These are phyloP conservation scores for Seladonia tumulorum DNA, from an alignment of 2,888 invertebrate species.

Conservation along the genomic window DNA sequence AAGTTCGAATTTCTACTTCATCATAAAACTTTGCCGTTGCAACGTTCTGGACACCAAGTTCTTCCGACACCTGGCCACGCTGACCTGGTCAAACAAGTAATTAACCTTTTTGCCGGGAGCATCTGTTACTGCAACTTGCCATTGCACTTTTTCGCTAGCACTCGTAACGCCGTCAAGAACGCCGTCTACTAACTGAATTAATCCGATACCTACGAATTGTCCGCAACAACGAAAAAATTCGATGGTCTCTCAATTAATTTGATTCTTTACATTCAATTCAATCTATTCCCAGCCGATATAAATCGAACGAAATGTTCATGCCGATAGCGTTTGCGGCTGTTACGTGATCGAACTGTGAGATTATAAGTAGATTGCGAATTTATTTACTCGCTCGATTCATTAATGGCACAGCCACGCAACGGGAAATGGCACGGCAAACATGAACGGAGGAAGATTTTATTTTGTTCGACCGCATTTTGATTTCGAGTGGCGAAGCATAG, in stretches of 20 bases:
- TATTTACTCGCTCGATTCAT: neutral
- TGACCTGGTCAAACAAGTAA: slow-evolving; percentile 18
- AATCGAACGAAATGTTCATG: neutral
- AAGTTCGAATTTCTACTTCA: slow-evolving; percentile 17
- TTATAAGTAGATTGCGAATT: neutral
- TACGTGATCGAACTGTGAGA: neutral
- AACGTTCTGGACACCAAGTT: slow-evolving; percentile 17
- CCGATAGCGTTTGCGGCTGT: neutral
- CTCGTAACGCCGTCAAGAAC: slow-evolving; percentile 7
- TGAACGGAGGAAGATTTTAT: too few species aligned
- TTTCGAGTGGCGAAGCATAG: too few species aligned
- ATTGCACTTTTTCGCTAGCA: neutral
- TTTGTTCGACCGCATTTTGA: too few species aligned
- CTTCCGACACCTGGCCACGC: slow-evolving; percentile 3
- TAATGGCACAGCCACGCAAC: neutral
- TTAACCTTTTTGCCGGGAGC: slow-evolving; percentile 14
- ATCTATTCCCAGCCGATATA: neutral
- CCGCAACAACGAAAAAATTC: neutral
- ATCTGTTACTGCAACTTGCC: slow-evolving; percentile 9
- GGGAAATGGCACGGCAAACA: neutral
- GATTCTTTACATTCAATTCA: neutral
- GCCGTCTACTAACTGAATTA: neutral
- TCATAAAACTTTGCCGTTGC: slow-evolving; percentile 10
- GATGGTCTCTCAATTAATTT: neutral
- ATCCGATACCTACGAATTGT: neutral